phyloP scores from a whole-genome alignment of 2,888 invertebrate genomes.

The Dascillus cervinus region DNA sequence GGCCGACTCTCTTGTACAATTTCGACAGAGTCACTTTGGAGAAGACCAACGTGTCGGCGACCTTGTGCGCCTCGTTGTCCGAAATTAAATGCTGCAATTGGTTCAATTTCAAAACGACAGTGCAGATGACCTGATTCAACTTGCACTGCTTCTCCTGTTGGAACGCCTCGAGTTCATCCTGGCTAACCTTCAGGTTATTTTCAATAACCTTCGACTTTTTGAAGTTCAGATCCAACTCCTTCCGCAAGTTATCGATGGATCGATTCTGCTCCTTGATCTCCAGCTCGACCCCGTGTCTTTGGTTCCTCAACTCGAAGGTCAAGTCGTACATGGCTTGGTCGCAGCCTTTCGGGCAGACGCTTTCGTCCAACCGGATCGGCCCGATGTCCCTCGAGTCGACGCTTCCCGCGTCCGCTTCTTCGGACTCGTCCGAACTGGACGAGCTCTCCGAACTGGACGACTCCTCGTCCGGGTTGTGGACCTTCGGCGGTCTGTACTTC shows the following conservation, averaged over 20 bases:
- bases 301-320: constrained; percentile 55
- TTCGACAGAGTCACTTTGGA: constrained; percentile 50
- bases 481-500: constrained; percentile 66
- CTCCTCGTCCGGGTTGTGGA: constrained; percentile 41
- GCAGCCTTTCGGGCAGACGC: constrained; percentile 63
- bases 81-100: constrained; percentile 55
- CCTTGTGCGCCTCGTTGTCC: constrained; percentile 34
- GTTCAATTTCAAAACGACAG: constrained; percentile 59
- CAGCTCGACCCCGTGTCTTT: constrained; percentile 52
- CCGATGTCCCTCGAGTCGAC: constrained; percentile 59
- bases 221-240: constrained; percentile 51
- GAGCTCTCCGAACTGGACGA: constrained; percentile 41
- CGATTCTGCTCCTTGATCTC: constrained; percentile 51
- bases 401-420: constrained; percentile 50
- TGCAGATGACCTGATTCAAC: constrained; percentile 68
- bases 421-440: constrained; percentile 50
- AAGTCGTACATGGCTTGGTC: constrained; percentile 59
- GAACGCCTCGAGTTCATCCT: constrained; percentile 54
- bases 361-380: constrained; percentile 61
- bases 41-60: constrained; percentile 54
- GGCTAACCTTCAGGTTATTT: constrained; percentile 46
- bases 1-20: constrained; percentile 54
- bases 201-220: constrained; percentile 52
- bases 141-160: constrained; percentile 66
- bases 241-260: constrained; percentile 49